Evolutionary conservation across 2,888 invertebrate species (phyloP).

Genomic region (Cephus pulcher): DNA sequence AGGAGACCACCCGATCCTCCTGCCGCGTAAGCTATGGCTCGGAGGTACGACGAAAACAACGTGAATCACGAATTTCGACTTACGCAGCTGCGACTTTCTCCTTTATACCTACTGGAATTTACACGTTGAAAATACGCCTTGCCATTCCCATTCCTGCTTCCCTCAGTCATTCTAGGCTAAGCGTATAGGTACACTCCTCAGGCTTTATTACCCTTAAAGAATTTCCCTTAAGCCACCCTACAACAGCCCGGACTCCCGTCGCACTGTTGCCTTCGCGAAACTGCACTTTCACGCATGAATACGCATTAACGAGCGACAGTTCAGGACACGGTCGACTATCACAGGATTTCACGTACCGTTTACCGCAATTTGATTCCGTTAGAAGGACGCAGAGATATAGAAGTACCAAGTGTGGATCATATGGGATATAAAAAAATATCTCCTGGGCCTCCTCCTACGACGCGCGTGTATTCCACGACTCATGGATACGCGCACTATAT

Average conservation of each 20-base stretch:
- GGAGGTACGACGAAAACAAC: constrained; percentile 12
- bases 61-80: constrained; percentile 7
- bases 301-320: not conserved
- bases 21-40: constrained; percentile 19
- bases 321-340: not conserved
- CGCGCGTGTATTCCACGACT: not conserved
- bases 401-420: not conserved
- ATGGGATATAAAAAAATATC: not conserved
- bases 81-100: not conserved
- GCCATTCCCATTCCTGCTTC: not conserved
- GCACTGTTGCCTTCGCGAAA: not conserved
- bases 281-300: not conserved
- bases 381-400: not conserved
- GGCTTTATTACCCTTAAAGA: not conserved
- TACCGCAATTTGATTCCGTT: not conserved
- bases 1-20: constrained; percentile 6
- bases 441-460: not conserved
- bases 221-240: not conserved
- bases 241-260: not conserved
- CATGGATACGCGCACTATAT: not conserved
- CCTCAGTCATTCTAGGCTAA: not conserved
- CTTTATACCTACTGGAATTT: not conserved
- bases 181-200: no score
- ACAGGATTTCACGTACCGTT: not conserved
- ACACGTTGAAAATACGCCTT: not conserved